Evolutionary conservation across 2,113 vertebrate species (phyloP), one percentile per base, ranked within the genome.

Genomic region (Paramisgurnus dabryanus): DNA sequence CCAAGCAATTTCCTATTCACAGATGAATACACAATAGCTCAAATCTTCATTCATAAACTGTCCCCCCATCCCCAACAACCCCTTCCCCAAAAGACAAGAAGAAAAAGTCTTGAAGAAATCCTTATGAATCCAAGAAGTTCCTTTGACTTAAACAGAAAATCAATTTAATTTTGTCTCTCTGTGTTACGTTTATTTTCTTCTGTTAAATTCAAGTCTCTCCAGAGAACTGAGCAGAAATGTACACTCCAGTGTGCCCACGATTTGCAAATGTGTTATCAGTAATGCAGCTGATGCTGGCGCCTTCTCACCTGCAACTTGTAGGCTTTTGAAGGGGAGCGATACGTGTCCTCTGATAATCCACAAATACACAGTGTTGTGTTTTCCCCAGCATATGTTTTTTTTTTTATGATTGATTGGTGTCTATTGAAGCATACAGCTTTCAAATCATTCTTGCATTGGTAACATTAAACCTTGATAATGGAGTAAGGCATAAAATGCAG

Each of bases 401-500:
- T 22, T 22, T 65, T 12, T 79, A 60, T 66, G 66, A 75, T 80
- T 80, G 81, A 70, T 80, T 67, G 53, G 82, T 67, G 82, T 86
- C 67, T 85, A 77, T 80, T 86, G 70, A 87, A 80, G 86, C 76
- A 89, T 86, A 76, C 63, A 60, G 82, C 69, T 85, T 67, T 87
- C 85, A 79, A 45, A 82, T 85, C 83, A 58, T 82, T 77, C 78
- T 81, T 89, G 82, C 88, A 88, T 84, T 86, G 79, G 76, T 88
- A 78, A 80, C 65, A 78, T 72, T 70, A 67, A 86, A 84, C 77
- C 81, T 80, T 83, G 69, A 64, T 81, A 80, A 87, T 82, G 81
- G 72, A 87, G 85, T 91, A 91, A 89, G 89, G 89, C 89, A 87
- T 89, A 90, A 85, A 79, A 84, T 84, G 86, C 81, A 85, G 65